These are phyloP conservation scores for Patiria pectinifera DNA, from an alignment of 53 echinoderm and acorn worm genomes.

Conservation along the genomic window DNA sequence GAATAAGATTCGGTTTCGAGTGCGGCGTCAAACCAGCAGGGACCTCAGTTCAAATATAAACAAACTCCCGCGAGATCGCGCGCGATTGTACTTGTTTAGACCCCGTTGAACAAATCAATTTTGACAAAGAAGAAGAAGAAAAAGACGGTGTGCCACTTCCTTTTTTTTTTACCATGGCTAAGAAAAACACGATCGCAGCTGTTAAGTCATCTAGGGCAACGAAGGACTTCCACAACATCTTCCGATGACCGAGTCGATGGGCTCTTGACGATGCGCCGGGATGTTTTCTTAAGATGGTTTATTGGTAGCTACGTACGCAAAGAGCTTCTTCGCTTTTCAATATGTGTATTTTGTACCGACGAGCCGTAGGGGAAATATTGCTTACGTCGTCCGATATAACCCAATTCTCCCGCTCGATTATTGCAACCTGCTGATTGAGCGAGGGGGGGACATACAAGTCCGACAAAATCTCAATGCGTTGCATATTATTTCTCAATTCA, in stretches of 20 bases:
- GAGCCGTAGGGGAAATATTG: background rate
- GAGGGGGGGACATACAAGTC: too few species aligned
- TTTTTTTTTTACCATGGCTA: background rate
- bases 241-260: background rate
- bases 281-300: slow-evolving; percentile 32
- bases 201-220: background rate
- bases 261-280: slow-evolving; percentile 6
- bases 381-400: too few species aligned
- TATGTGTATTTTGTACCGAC: background rate
- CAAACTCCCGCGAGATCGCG: slow-evolving; percentile 33
- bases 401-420: too few species aligned
- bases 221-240: background rate
- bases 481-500: too few species aligned
- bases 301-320: background rate
- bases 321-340: background rate
- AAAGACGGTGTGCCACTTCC: background rate
- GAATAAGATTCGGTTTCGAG: background rate
- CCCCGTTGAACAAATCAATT: background rate
- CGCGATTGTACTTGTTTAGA: slow-evolving; percentile 30
- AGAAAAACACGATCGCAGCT: slow-evolving; percentile 22
- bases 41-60: background rate
- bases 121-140: background rate
- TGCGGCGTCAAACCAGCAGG: background rate
- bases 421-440: too few species aligned
- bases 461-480: too few species aligned